Conservation (phyloP, 2,797 vertebrate genomes). For the Anguilla pacifica region DNA sequence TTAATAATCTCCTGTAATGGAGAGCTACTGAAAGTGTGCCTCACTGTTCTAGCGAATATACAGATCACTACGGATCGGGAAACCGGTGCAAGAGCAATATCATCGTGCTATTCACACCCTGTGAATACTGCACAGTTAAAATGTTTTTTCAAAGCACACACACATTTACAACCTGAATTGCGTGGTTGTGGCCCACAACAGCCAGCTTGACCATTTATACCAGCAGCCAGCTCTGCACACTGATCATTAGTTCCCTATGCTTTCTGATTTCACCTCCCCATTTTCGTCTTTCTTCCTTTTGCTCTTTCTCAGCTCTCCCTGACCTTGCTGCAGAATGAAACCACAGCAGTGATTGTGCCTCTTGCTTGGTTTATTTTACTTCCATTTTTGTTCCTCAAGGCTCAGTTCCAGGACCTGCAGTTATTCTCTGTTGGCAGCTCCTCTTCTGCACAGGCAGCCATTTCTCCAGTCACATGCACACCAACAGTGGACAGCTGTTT, state of each 20-base stretch:
- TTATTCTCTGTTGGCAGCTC: background rate
- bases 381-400: background rate
- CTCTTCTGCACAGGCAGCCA: background rate
- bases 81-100: no score
- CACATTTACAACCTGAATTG: no score
- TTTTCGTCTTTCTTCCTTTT: background rate
- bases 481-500: background rate
- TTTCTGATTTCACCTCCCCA: background rate
- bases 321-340: background rate
- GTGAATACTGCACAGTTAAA: no score
- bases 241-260: background rate
- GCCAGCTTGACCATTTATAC: no score
- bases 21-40: no score
- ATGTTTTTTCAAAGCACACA: no score
- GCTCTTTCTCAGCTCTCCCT: background rate
- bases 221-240: background rate
- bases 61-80: no score
- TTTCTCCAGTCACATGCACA: background rate
- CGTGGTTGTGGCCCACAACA: no score
- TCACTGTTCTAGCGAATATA: no score
- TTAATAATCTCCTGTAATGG: background rate
- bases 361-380: background rate
- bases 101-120: no score
- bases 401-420: background rate
- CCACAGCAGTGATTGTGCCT: background rate